Conservation (phyloP, 2,888 invertebrate genomes). For the Ochropleura leucogaster region DNA sequence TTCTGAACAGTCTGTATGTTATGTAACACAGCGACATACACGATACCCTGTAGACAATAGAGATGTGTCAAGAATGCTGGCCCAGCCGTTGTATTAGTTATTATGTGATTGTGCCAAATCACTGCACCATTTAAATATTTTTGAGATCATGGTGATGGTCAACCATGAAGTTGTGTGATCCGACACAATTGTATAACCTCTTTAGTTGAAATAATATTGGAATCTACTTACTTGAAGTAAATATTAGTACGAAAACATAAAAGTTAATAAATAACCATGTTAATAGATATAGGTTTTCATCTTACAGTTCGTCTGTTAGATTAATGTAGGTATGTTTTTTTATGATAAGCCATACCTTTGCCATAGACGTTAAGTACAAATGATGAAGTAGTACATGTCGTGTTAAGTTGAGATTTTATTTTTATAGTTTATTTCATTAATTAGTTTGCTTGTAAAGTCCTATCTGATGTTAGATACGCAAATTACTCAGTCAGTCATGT, state of each 20-base stretch:
- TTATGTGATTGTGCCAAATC: not conserved
- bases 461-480: not conserved
- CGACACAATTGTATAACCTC: not conserved
- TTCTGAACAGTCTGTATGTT: not conserved
- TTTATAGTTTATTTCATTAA: not conserved
- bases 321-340: constrained; percentile 8
- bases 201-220: not conserved
- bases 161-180: not conserved
- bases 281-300: not conserved
- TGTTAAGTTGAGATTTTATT: not conserved
- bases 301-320: constrained; percentile 11
- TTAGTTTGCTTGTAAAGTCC: not conserved
- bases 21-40: not conserved
- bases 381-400: no score
- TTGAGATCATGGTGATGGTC: not conserved
- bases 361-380: constrained; percentile 15
- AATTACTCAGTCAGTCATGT: not conserved
- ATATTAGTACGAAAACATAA: constrained; percentile 1
- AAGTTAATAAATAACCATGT: constrained; percentile 12
- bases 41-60: not conserved
- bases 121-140: not conserved
- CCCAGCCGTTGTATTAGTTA: no score
- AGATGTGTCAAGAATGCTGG: not conserved
- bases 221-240: not conserved
- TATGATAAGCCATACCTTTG: constrained; percentile 9